Conservation (phyloP, 2,113 vertebrate genomes). For the Peromyscus californicus region DNA sequence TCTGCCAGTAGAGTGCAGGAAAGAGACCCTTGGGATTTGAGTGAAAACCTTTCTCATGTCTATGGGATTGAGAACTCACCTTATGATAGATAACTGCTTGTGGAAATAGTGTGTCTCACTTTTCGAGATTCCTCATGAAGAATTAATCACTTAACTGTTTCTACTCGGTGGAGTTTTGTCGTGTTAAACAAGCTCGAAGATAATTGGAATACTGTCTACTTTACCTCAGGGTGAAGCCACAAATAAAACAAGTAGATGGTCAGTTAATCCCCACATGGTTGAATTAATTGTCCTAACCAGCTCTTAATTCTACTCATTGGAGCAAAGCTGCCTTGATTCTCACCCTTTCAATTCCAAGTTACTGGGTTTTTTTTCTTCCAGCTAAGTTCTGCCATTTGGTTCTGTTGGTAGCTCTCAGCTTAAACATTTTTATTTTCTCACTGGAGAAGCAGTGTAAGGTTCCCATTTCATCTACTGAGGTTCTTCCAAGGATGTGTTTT, state of each 20-base stretch:
- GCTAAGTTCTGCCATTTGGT: slow-evolving; percentile 5
- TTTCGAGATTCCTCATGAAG: slow-evolving; percentile 70
- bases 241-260: slow-evolving; percentile 15
- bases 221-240: slow-evolving; percentile 31
- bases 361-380: not conserved
- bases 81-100: slow-evolving; percentile 79
- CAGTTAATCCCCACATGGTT: not conserved
- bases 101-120: slow-evolving; percentile 68
- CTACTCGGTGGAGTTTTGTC: slow-evolving; percentile 33
- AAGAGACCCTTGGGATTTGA: slow-evolving; percentile 79
- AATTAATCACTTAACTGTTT: slow-evolving; percentile 60
- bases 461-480: slow-evolving; percentile 22
- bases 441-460: not conserved
- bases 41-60: slow-evolving; percentile 79
- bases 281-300: slow-evolving; percentile 34
- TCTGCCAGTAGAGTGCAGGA: slow-evolving; percentile 74
- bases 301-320: slow-evolving; percentile 9
- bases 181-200: slow-evolving; percentile 47
- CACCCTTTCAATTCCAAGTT: not conserved
- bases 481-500: slow-evolving; percentile 50
- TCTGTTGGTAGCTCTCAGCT: not conserved
- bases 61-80: slow-evolving; percentile 70
- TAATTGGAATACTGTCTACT: slow-evolving; percentile 42
- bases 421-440: not conserved
- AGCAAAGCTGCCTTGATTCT: not conserved